Evolutionary conservation across 2,888 invertebrate species (phyloP).

Genomic region (Lingula anatina): DNA sequence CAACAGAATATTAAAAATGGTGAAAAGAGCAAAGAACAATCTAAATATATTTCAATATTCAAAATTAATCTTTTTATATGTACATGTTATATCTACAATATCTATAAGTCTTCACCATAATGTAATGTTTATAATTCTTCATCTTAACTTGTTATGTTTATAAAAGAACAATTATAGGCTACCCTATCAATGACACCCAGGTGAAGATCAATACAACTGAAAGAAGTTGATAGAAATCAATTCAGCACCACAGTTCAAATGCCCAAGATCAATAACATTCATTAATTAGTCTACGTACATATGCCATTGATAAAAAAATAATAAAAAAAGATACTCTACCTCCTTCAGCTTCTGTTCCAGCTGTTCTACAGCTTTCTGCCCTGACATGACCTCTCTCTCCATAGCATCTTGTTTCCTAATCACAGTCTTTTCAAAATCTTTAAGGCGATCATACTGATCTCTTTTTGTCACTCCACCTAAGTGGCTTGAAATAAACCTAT

Average conservation of each 20-base stretch:
- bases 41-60: too few relatives aligned
- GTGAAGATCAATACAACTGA: too few relatives aligned
- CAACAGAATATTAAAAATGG: slow-evolving; percentile 2
- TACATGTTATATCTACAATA: too few relatives aligned
- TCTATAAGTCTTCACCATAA: too few relatives aligned
- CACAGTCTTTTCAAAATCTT: slow-evolving; percentile 32
- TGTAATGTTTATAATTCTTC: too few relatives aligned
- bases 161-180: too few relatives aligned
- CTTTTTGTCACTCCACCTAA: slow-evolving; percentile 37
- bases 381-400: slow-evolving; percentile 37
- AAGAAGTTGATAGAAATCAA: too few relatives aligned
- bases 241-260: not conserved
- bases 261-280: not conserved
- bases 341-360: slow-evolving; percentile 32
- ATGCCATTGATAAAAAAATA: too few relatives aligned
- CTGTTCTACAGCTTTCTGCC: slow-evolving; percentile 35
- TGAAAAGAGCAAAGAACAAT: not conserved
- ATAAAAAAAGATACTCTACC: too few relatives aligned
- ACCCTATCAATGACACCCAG: too few relatives aligned
- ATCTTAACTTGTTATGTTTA: too few relatives aligned
- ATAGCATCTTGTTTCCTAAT: slow-evolving; percentile 32
- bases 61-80: too few relatives aligned
- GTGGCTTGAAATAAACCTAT: slow-evolving; percentile 31
- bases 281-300: not conserved
- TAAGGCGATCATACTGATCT: slow-evolving; percentile 38